A percentile compares a stretch with the other conserved stretches of the same genome.
phyloP scores from a whole-genome alignment of 2,113 vertebrate species.

The Muntiacus reevesi region DNA sequence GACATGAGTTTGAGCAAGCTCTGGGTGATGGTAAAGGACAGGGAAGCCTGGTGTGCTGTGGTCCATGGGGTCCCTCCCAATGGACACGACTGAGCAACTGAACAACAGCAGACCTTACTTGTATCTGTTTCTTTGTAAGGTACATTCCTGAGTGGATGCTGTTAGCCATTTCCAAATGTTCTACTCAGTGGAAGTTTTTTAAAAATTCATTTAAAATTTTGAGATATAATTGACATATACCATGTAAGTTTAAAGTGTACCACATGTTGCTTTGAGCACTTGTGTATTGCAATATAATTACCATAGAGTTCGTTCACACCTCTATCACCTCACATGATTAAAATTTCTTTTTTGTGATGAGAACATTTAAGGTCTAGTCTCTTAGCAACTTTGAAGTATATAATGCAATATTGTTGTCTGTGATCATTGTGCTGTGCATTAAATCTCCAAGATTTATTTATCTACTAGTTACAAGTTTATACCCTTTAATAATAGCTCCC shows the following conservation, averaged over 20 bases:
- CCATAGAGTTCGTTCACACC: not conserved
- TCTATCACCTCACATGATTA: not conserved
- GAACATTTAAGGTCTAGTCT: not conserved
- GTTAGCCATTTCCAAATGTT: conserved; percentile 20
- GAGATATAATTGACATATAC: not conserved
- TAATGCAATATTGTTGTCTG: not conserved
- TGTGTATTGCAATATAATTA: not conserved
- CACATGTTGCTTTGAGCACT: not conserved
- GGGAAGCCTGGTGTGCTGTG: not conserved
- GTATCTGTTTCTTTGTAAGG: not conserved
- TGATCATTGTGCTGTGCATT: not conserved
- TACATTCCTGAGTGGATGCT: not conserved
- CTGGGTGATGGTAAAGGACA: not conserved
- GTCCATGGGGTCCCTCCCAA: not conserved
- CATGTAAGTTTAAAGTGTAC: not conserved
- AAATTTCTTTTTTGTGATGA: not conserved
- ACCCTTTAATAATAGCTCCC: not conserved
- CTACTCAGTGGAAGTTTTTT: not conserved
- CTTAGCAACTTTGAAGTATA: not conserved
- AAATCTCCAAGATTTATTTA: not conserved
- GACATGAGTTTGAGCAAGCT: not conserved
- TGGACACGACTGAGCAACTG: not conserved
- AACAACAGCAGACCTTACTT: not conserved
- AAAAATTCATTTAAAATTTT: not conserved
- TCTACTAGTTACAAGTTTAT: not conserved